Conservation (phyloP, 2,888 invertebrate genomes). For the Scelioninae gen. 2 region DNA sequence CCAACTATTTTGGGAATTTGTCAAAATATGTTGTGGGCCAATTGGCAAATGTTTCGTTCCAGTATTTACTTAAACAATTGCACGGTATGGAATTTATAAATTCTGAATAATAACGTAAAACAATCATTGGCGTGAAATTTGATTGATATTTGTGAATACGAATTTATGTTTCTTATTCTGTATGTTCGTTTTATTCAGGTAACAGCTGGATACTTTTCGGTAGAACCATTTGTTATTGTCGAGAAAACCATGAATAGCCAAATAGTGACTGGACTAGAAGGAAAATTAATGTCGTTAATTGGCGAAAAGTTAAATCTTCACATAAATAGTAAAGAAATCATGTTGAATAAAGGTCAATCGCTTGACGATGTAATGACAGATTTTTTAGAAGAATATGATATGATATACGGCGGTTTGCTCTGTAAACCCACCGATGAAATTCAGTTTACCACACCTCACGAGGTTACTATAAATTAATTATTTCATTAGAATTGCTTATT, state of each 20-base stretch:
- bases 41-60: not conserved
- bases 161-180: not conserved
- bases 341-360: not conserved
- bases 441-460: not conserved
- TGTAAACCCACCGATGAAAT: slow-evolving; percentile 20
- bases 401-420: slow-evolving; percentile 31
- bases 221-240: not conserved
- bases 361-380: not conserved
- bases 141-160: not conserved
- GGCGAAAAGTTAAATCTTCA: not conserved
- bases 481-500: not conserved
- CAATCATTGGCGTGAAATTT: not conserved
- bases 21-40: slow-evolving; percentile 15
- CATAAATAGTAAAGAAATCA: not conserved
- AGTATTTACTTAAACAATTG: slow-evolving; percentile 8
- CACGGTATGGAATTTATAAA: slow-evolving; percentile 1
- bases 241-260: not conserved
- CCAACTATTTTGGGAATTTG: slow-evolving; percentile 30
- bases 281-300: not conserved
- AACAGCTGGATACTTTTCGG: not conserved
- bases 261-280: not conserved
- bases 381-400: slow-evolving; percentile 7
- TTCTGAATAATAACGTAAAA: not conserved
- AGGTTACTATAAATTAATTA: not conserved
- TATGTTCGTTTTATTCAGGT: not conserved